Evolutionary conservation across 2,113 vertebrate species (phyloP), one percentile per base, ranked within the genome.

Genomic region (Cephalopholis sonnerati): DNA sequence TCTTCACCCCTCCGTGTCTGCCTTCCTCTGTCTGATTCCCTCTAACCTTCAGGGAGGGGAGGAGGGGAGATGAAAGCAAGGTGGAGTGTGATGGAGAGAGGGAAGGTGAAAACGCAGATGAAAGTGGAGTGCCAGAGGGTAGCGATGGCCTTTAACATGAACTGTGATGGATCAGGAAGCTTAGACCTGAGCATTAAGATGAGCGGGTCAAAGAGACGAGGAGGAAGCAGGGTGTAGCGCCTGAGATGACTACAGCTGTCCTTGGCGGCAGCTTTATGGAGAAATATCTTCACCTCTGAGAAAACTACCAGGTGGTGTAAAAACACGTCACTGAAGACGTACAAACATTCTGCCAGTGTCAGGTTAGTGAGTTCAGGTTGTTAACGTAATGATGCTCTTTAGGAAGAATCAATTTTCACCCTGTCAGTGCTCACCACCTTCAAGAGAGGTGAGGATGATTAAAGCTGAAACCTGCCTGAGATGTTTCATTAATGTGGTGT

Each of bases 121-220:
- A 88, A 86, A 86, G 80, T 64, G 39, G 32, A 62, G 55, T 65
- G 80, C 70, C 71, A 80, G 72, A 88, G 85, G 88, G 68, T 20
- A 79, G 75, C 22, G 12, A n/a, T 81, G 79, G 83, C 88, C 87
- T 91, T 89, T 90, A 79, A 24, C 11, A n/a, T 64, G 69, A 82
- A 79, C 25, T 63, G 77, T 46, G 84, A 85, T 79, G 79, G 81
- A 87, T 86, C 77, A 82, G 64, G 71, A 53, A 48, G 65, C 51
- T 71, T 15, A 55, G 50, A 74, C 73, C 62, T 11, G 15, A 54
- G 41, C 67, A 57, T 65, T 71, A 67, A 80, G 74, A 67, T 64
- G 72, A 79, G 24, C 70, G 36, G 81, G 63, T 75, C 51, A 67
- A 18, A 73, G 25, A 10, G 57, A 66, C 8, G 62, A 51, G 51